Conservation (phyloP, 2,797 vertebrate species). For the Todus mexicanus region DNA sequence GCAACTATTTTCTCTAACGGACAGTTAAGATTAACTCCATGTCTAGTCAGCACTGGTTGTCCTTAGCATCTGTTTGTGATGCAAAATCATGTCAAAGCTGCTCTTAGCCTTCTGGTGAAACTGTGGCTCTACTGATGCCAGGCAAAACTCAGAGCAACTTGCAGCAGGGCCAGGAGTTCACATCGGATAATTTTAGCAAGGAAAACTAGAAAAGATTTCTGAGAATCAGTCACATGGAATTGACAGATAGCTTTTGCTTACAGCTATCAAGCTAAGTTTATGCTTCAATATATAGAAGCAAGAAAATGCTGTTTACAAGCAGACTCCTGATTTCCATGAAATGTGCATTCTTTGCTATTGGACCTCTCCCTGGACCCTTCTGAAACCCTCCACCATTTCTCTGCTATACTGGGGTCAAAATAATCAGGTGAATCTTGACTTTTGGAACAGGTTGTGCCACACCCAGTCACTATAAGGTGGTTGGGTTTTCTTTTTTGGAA, state of each 20-base stretch:
- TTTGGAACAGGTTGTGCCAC: constrained; percentile 70
- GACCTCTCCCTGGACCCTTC: neutral
- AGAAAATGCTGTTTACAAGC: neutral
- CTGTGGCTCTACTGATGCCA: neutral
- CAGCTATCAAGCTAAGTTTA: neutral
- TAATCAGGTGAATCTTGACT: constrained; percentile 55
- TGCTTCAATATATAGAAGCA: neutral
- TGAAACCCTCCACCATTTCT: neutral
- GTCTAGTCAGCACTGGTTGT: neutral
- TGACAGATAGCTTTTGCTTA: constrained; percentile 19
- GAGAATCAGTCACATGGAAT: neutral
- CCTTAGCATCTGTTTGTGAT: neutral
- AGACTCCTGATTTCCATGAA: neutral
- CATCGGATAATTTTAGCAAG: neutral
- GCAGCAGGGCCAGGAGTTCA: neutral
- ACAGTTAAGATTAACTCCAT: neutral
- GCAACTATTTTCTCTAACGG: neutral
- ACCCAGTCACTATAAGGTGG: constrained; percentile 50
- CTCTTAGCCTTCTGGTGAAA: neutral
- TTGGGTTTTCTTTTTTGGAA: neutral
- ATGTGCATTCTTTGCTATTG: neutral
- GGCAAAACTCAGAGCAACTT: neutral
- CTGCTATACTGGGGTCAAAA: constrained; percentile 14
- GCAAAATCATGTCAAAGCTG: neutral
- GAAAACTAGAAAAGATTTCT: constrained; percentile 12